phyloP scores from a whole-genome alignment of 1,140 invertebrate genomes.

The Atopsyche davidsoni region DNA sequence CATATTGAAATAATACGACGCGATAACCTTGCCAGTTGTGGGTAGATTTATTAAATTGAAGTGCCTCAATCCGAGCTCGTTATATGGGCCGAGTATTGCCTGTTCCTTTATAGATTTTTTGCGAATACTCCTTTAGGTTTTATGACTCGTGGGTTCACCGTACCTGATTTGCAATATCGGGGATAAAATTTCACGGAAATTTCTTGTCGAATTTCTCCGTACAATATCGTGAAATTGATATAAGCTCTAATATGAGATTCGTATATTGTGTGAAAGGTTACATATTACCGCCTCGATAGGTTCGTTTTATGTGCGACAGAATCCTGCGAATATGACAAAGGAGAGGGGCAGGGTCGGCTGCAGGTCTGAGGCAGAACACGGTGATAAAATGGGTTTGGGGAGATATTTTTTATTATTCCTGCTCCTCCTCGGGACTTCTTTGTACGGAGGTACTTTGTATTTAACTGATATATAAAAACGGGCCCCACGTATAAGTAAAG shows the following conservation, averaged over 20 bases:
- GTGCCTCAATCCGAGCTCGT: neutral
- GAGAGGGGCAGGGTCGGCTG: neutral
- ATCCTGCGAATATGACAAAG: neutral
- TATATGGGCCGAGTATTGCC: neutral
- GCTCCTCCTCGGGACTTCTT: no score
- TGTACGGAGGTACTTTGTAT: no score
- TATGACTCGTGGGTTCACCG: neutral
- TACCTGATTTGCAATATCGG: neutral
- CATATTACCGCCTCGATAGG: neutral
- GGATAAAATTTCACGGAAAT: neutral
- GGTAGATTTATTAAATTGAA: neutral
- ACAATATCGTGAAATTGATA: neutral
- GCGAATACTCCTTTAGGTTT: neutral
- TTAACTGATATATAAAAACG: no score
- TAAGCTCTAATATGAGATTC: neutral
- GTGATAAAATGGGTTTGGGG: neutral
- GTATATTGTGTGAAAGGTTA: neutral
- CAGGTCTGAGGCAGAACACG: neutral
- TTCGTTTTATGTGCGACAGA: neutral
- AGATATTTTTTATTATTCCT: no score
- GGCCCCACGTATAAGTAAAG: no score
- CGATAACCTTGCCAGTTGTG: neutral
- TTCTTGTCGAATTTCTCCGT: neutral
- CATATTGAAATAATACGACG: slow-evolving; percentile 9
- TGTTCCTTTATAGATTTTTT: neutral